Evolutionary conservation across 2,888 invertebrate species (phyloP), one percentile per base, ranked within the genome.

Genomic region (Oligia strigilis): DNA sequence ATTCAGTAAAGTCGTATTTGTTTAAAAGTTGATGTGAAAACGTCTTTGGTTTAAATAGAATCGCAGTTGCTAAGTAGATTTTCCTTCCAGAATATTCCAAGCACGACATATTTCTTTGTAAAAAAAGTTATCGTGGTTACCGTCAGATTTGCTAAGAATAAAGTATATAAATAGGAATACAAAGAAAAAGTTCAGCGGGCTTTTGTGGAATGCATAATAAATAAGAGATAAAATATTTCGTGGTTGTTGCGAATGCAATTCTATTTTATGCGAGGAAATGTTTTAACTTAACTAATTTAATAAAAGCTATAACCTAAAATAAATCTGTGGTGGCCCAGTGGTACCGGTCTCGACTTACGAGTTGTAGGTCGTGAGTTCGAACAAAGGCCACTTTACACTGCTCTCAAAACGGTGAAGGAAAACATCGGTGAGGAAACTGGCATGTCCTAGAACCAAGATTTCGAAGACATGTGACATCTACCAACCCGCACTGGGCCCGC

Each of bases 91-190:
- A 62, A 29, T 73, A 85, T 85, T 81, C 70, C 23, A 14, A 52
- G 43, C 85, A 85, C 82, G 82, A 71, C 62, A 5, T 14, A 17
- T 67, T 77, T 72, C 29, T 85, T 70, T 77, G 14, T 9, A 43
- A 64, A 83, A 29, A 75, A 73, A 72, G 52, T 52, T 71, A 40
- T 49, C 60, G 19, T 19, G 40, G 58, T n/a, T 71, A 36, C 36
- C 17, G 11, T 29, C 29, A 40, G 83, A 78, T 14, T 60, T 29
- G 43, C 17, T 55, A 49, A 40, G 23, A 71, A 76, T 72, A 72
- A 77, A 55, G 55, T 40, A 67, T 72, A 62, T 40, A 66, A 55
- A 81, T 40, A 64, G 17, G 19, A 62, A 82, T 64, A n/a, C 40
- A 82, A 70, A 67, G 23, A 71, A 81, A 72, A 82, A 69, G 19